These are phyloP conservation scores for Cataglyphis altisquamis DNA, from an alignment of 2,888 invertebrate genomes.

Conservation along the genomic window DNA sequence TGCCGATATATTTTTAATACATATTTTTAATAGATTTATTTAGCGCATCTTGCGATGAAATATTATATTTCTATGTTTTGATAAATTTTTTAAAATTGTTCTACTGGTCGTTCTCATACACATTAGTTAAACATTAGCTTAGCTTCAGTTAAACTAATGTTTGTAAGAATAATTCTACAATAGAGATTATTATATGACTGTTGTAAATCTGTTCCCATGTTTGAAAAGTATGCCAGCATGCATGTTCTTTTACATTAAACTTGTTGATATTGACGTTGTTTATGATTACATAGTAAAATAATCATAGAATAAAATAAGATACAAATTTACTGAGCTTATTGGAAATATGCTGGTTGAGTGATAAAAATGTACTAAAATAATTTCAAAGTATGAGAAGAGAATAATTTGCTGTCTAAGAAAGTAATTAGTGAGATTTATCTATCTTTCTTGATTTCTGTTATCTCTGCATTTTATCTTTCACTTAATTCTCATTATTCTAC, in stretches of 20 bases:
- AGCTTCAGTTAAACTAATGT: neutral
- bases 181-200: conserved; percentile 11
- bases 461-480: neutral
- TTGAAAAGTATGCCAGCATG: conserved; percentile 1
- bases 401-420: neutral
- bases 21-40: neutral
- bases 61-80: neutral
- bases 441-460: neutral
- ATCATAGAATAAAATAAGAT: conserved; percentile 3
- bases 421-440: conserved; percentile 14
- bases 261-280: conserved; percentile 9
- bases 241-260: conserved; percentile 12
- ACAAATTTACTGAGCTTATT: neutral
- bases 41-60: neutral
- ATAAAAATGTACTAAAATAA: neutral
- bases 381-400: neutral
- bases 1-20: too few species aligned
- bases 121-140: neutral
- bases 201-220: conserved; percentile 6
- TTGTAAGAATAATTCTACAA: neutral
- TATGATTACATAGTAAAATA: conserved; percentile 5
- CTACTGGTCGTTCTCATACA: neutral
- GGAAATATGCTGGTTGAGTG: neutral
- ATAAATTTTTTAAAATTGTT: neutral
- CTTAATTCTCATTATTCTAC: neutral